These are phyloP conservation scores for Sebastes flavidus DNA, from an alignment of 2,797 vertebrate species.

Conservation along the genomic window DNA sequence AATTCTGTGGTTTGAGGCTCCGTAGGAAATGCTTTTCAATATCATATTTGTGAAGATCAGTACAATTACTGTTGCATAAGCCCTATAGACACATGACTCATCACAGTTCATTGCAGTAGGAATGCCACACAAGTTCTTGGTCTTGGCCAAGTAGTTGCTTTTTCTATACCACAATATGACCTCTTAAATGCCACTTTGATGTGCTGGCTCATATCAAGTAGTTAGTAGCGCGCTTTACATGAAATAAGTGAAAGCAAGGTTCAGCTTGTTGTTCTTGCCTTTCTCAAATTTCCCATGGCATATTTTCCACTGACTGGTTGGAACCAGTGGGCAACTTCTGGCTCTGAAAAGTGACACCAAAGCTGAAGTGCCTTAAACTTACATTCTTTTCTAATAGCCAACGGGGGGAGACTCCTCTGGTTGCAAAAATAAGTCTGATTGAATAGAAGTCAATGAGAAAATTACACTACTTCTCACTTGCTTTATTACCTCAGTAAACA, in stretches of 20 bases:
- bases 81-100: neutral
- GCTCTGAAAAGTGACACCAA: neutral
- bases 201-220: neutral
- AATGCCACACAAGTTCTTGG: neutral
- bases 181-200: neutral
- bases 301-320: neutral
- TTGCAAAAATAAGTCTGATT: neutral
- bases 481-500: neutral
- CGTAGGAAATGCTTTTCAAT: neutral
- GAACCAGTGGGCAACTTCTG: neutral
- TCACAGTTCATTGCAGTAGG: neutral
- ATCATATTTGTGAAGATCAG: neutral
- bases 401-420: fast-evolving
- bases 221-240: neutral
- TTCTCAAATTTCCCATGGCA: neutral
- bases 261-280: neutral
- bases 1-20: neutral
- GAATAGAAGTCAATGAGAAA: neutral
- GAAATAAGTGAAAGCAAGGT: neutral
- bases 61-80: neutral
- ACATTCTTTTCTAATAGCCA: neutral
- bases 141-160: neutral
- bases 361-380: neutral
- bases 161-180: neutral
- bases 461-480: neutral